These are phyloP conservation scores for Holothuria scabra DNA, from an alignment of 53 echinoderm and acorn worm genomes.

Conservation along the genomic window DNA sequence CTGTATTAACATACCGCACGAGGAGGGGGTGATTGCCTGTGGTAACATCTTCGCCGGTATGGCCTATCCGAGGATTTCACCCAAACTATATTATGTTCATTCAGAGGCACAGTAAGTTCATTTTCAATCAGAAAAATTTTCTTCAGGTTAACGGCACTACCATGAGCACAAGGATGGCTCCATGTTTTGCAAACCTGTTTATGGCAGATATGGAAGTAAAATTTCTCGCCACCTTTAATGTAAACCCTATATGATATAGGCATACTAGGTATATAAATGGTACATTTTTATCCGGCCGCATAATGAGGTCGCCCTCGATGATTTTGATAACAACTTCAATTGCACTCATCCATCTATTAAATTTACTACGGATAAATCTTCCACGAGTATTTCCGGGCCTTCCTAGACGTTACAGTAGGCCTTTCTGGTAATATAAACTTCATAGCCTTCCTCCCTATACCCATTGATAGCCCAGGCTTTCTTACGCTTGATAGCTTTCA, in stretches of 20 bases:
- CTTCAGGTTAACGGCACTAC: background rate
- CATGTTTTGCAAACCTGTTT: slow-evolving; percentile 3
- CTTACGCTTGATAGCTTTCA: background rate
- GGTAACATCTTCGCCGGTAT: background rate
- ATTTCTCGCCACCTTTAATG: background rate
- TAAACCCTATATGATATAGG: background rate
- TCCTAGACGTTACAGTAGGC: background rate
- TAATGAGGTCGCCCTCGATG: background rate
- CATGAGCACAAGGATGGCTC: background rate
- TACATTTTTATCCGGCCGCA: background rate
- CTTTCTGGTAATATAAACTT: background rate
- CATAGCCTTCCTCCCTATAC: background rate
- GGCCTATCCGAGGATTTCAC: background rate
- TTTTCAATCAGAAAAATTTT: background rate
- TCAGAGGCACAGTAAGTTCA: background rate
- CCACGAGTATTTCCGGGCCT: background rate
- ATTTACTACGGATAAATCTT: background rate
- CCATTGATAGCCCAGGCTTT: background rate
- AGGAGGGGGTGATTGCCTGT: slow-evolving; percentile 9
- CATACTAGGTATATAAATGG: background rate
- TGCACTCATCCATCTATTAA: background rate
- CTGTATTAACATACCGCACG: background rate
- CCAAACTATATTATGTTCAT: background rate
- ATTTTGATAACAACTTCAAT: background rate
- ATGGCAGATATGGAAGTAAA: background rate